A percentile compares a stretch with the other conserved stretches of the same genome.
These are phyloP conservation scores for Urocitellus parryii DNA, from an alignment of 2,113 vertebrate genomes.

Conservation along the genomic window DNA sequence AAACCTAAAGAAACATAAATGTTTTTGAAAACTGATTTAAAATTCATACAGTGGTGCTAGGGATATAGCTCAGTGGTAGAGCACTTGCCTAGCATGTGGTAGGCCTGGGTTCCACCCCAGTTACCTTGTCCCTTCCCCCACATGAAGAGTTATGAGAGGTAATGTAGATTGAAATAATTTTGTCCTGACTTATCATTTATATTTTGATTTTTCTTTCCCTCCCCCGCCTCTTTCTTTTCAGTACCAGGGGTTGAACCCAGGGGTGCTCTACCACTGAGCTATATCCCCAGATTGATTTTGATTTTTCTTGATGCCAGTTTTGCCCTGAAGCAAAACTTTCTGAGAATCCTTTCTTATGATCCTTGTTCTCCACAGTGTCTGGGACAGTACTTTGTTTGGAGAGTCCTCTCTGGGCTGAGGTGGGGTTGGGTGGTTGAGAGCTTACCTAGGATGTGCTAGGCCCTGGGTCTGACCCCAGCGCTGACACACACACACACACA, in stretches of 20 bases:
- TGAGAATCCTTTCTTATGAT: neutral
- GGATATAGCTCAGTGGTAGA: too few species aligned
- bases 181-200: neutral
- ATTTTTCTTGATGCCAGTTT: neutral
- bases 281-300: neutral
- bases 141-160: neutral
- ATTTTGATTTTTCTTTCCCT: neutral
- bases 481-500: too few species aligned
- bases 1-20: neutral
- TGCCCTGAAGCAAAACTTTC: neutral
- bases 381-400: neutral
- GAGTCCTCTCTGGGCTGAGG: neutral
- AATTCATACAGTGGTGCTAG: too few species aligned
- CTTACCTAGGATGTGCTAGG: neutral
- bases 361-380: neutral
- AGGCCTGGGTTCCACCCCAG: accelerated
- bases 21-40: neutral
- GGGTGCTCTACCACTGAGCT: too few species aligned
- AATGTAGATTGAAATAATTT: neutral
- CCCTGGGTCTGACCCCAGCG: neutral
- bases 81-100: too few species aligned
- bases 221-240: neutral
- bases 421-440: too few species aligned
- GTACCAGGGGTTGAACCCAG: too few species aligned
- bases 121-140: too few species aligned